phyloP scores from a whole-genome alignment of 2,797 vertebrate species.

The Dendrocincla tyrannina region DNA sequence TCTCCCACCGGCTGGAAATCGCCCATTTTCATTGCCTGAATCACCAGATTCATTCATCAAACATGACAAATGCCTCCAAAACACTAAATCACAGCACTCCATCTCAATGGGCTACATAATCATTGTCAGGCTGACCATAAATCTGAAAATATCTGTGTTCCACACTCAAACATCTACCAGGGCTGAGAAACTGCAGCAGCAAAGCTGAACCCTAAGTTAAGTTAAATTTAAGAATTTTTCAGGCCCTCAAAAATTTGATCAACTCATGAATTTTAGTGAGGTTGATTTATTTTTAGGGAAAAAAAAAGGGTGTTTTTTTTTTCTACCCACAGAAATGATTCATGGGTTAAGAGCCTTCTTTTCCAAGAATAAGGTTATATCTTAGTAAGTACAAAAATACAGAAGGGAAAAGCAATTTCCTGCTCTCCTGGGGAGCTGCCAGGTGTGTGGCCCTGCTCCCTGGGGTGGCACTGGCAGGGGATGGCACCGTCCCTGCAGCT shows the following conservation, averaged over 20 bases:
- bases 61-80: slow-evolving; percentile 41
- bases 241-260: neutral
- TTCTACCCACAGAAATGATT: neutral
- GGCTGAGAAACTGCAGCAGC: neutral
- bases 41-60: slow-evolving; percentile 52
- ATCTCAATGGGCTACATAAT: slow-evolving; percentile 58
- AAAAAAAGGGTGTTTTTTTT: neutral
- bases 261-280: neutral
- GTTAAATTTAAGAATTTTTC: neutral
- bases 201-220: neutral
- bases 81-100: slow-evolving; percentile 31
- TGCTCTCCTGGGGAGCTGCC: neutral
- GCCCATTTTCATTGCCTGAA: neutral
- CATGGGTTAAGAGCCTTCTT: neutral
- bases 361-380: neutral
- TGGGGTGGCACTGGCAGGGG: neutral
- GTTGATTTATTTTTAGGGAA: neutral
- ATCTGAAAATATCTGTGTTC: slow-evolving; percentile 18
- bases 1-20: neutral
- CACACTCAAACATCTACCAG: neutral
- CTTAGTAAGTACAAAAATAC: neutral
- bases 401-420: neutral
- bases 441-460: neutral
- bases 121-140: slow-evolving; percentile 4
- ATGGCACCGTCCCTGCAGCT: neutral